Evolutionary conservation across 2,797 vertebrate genomes (phyloP).

Genomic region (Heteromormyrus szaboi): DNA sequence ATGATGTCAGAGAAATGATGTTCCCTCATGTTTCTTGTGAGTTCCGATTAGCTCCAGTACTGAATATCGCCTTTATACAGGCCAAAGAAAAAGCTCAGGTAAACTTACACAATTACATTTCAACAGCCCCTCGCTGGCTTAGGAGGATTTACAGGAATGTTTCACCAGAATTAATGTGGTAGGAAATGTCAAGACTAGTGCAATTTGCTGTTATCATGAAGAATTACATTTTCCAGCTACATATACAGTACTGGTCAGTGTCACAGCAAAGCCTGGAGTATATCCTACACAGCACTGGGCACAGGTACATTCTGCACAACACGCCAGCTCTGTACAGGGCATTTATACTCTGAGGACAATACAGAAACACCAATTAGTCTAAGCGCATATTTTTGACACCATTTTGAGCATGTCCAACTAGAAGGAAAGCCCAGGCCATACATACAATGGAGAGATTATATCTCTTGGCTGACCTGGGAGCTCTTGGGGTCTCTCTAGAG

Average conservation of each 20-base stretch:
- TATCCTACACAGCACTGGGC: not conserved
- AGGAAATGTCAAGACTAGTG: not conserved
- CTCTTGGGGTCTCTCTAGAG: not conserved
- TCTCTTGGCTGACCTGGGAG: not conserved
- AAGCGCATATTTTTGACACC: not conserved
- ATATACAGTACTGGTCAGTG: not conserved
- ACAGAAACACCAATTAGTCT: not conserved
- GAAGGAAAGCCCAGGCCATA: not conserved
- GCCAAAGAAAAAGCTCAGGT: not conserved
- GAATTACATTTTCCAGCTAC: not conserved
- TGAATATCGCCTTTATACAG: not conserved
- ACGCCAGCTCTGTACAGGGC: not conserved
- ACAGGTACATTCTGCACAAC: not conserved
- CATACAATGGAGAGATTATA: not conserved
- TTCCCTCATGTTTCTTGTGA: not conserved
- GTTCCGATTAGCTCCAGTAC: not conserved
- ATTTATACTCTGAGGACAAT: not conserved
- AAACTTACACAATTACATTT: not conserved
- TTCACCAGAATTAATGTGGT: not conserved
- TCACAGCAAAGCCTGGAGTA: not conserved
- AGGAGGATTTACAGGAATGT: not conserved
- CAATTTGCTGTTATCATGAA: not conserved
- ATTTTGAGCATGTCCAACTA: not conserved
- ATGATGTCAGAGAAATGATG: not conserved
- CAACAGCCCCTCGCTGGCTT: not conserved